Evolutionary conservation across 2,888 invertebrate species (phyloP), one percentile per base, ranked within the genome.

Genomic region (Syritta pipiens): DNA sequence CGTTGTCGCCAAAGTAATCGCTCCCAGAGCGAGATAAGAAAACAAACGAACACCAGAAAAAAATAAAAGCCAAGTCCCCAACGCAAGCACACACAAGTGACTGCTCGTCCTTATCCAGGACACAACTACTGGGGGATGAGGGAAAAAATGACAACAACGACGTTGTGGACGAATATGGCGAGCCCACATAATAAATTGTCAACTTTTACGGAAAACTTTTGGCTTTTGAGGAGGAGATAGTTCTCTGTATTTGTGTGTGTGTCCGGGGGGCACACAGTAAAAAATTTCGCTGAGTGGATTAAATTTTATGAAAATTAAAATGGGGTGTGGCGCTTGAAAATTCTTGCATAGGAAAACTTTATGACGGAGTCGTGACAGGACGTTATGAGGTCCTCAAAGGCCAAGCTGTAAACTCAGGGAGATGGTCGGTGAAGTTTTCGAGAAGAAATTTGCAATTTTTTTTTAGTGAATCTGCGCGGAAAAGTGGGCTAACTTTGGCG

Each of bases 151-250:
- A 63, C 76, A 57, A 63, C 55, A 32, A 55, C 22, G 19, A 5
- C 57, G 6, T 65, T 49, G 46, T 59, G 57, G 57, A 63, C 59
- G 71, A 77, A 77, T 71, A 57, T 71, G 44, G 59, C 55, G 59
- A 71, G 71, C 71, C 71, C 71, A 71, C 53, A 71, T 77, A 71
- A 77, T 77, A 77, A 77, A 77, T 77, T 71, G 71, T 77, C 65
- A 71, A 77, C 57, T 71, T 59, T 63, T 37, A 37, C 49, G 65
- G 22, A 63, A 63, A 76, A 71, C 59, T 77, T 71, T 77, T 60
- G 57, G 71, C 71, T 65, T n/a, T n/a, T n/a, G n/a, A n/a, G n/a
- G n/a, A n/a, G n/a, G n/a, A n/a, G n/a, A n/a, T n/a, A n/a, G n/a
- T n/a, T 63, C 22, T 28, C 28, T 44, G 57, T 49, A 12, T 30